Evolutionary conservation across 2,797 vertebrate species (phyloP).

Genomic region (Melanogrammus aeglefinus): DNA sequence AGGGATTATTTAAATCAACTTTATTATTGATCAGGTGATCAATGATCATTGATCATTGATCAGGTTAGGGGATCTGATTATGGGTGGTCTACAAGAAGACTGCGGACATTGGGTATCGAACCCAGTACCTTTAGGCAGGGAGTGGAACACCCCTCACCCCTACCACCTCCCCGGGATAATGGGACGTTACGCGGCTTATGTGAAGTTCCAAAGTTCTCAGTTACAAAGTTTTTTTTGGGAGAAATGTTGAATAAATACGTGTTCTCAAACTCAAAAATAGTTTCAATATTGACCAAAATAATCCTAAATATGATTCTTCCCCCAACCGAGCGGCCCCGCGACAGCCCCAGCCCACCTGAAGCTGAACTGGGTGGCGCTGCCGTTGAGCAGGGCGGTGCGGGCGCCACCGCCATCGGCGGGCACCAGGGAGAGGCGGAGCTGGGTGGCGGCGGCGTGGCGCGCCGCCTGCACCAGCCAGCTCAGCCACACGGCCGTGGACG

Average conservation of each 20-base stretch:
- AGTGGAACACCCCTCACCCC: not conserved
- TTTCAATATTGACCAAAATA: no score
- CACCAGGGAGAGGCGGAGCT: slow-evolving; percentile 81
- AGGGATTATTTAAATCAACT: no score
- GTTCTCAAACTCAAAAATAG: no score
- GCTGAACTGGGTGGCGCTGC: slow-evolving; percentile 75
- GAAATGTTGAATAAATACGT: no score
- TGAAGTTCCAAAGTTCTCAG: no score
- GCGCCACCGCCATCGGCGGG: slow-evolving; percentile 70
- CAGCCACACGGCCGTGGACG: slow-evolving; percentile 84
- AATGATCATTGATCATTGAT: no score
- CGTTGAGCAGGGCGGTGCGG: slow-evolving; percentile 78
- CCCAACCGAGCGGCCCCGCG: no score
- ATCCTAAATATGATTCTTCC: no score
- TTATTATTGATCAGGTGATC: not conserved
- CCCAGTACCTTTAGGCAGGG: not conserved
- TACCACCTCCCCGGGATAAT: not conserved
- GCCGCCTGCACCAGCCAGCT: slow-evolving; percentile 83
- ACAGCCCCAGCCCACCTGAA: slow-evolving; percentile 75
- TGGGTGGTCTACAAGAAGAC: not conserved
- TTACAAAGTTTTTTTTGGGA: no score
- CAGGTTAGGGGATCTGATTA: not conserved
- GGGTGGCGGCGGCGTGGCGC: slow-evolving; percentile 78
- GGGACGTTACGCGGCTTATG: no score
- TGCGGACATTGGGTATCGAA: not conserved